Conservation (phyloP, 2,113 vertebrate genomes). For the Eretmochelys imbricata region DNA sequence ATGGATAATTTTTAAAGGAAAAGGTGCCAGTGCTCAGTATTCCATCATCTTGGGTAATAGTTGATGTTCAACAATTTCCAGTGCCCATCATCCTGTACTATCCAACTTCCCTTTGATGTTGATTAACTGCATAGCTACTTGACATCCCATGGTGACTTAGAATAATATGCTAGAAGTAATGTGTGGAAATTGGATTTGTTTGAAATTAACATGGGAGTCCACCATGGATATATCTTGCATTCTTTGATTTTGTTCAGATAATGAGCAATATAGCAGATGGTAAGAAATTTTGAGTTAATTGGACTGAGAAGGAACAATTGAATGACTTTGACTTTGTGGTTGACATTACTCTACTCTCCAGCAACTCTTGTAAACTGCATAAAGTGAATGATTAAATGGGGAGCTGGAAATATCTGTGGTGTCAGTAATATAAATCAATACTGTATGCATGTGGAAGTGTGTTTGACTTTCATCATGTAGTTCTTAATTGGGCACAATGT, state of each 20-base stretch:
- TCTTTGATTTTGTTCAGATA: constrained; percentile 60
- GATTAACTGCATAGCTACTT: not conserved
- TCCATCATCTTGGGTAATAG: not conserved
- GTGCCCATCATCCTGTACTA: not conserved
- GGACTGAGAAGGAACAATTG: constrained; percentile 41
- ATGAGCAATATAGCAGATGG: constrained; percentile 52
- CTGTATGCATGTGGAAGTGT: not conserved
- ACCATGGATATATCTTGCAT: not conserved
- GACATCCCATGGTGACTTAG: not conserved
- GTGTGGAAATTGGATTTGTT: constrained; percentile 5
- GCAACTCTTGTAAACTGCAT: not conserved
- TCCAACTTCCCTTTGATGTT: not conserved
- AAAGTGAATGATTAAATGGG: constrained; percentile 20
- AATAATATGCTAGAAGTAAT: constrained; percentile 1
- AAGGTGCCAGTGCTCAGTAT: not conserved
- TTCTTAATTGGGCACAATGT: not conserved
- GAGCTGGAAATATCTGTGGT: not conserved
- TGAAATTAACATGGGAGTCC: constrained; percentile 41
- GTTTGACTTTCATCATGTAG: not conserved
- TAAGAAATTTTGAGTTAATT: constrained; percentile 63
- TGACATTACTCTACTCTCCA: constrained; percentile 27
- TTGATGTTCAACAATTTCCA: not conserved
- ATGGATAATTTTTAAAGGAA: constrained; percentile 2
- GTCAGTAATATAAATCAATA: not conserved
- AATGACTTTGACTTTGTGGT: constrained; percentile 48